Conservation (phyloP, 2,113 vertebrate genomes). For the Callorhinus ursinus region DNA sequence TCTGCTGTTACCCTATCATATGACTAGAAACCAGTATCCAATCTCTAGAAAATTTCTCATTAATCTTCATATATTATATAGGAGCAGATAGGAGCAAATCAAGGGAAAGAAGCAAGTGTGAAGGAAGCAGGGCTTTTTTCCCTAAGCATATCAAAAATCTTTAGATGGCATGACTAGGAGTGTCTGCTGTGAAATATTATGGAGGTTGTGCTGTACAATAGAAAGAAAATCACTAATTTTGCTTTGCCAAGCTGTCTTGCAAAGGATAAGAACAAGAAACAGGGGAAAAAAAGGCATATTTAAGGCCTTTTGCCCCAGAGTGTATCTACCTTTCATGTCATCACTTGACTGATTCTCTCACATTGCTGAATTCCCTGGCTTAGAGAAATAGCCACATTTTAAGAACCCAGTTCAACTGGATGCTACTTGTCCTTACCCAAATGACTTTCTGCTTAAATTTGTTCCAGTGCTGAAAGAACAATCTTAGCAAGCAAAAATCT, state of each 20-base stretch:
- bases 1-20: background rate
- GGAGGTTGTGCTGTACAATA: background rate
- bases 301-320: background rate
- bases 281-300: background rate
- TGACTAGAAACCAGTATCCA: background rate
- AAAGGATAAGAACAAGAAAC: background rate
- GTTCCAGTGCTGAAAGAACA: background rate
- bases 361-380: background rate
- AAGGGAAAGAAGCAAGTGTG: background rate
- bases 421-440: background rate
- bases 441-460: background rate
- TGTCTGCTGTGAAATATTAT: background rate
- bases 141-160: background rate
- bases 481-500: background rate
- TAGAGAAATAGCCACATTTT: background rate
- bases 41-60: background rate
- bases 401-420: background rate
- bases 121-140: background rate
- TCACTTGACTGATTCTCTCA: slow-evolving; percentile 24
- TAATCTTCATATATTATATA: background rate
- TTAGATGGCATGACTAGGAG: background rate
- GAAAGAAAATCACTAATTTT: slow-evolving; percentile 2
- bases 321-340: background rate
- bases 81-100: background rate
- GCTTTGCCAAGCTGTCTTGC: background rate